These are phyloP conservation scores for Eulimnadia texana DNA, from an alignment of 1,140 invertebrate species.

Conservation along the genomic window DNA sequence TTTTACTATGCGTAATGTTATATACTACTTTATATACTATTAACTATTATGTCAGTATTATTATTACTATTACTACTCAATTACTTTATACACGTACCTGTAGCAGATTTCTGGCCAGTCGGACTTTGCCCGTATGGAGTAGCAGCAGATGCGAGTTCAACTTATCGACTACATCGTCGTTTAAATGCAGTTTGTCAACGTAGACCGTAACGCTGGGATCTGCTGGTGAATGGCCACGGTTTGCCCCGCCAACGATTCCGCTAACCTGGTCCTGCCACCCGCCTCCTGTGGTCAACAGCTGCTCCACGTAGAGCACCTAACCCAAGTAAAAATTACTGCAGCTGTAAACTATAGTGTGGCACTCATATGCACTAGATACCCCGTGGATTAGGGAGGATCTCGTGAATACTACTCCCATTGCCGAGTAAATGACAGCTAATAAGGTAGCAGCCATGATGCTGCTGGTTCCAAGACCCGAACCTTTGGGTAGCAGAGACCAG, in stretches of 20 bases:
- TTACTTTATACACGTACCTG: slow-evolving; percentile 23
- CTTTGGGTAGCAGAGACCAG: slow-evolving; percentile 37
- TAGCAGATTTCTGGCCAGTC: slow-evolving; percentile 37
- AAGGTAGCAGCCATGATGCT: slow-evolving; percentile 36
- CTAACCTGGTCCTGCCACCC: slow-evolving; percentile 43
- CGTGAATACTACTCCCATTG: slow-evolving; percentile 27
- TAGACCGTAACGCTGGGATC: slow-evolving; percentile 27
- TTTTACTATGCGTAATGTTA: no score
- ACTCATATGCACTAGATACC: no score
- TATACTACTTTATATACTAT: background rate
- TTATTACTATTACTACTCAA: background rate
- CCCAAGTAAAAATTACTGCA: slow-evolving; percentile 11
- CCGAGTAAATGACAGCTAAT: slow-evolving; percentile 31
- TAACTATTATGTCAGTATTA: background rate
- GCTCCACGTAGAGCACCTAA: slow-evolving; percentile 36
- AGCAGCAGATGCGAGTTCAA: slow-evolving; percentile 33
- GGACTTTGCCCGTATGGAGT: slow-evolving; percentile 39
- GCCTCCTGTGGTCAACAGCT: slow-evolving; percentile 38
- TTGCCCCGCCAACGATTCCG: slow-evolving; percentile 33
- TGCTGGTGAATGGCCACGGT: slow-evolving; percentile 28
- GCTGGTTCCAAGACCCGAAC: slow-evolving; percentile 39
- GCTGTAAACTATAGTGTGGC: no score
- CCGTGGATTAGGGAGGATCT: slow-evolving; percentile 20
- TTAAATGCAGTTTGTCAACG: slow-evolving; percentile 25
- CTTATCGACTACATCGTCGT: slow-evolving; percentile 13